Evolutionary conservation across 2,797 vertebrate genomes (phyloP).

Genomic region (Distichodus sexfasciatus): DNA sequence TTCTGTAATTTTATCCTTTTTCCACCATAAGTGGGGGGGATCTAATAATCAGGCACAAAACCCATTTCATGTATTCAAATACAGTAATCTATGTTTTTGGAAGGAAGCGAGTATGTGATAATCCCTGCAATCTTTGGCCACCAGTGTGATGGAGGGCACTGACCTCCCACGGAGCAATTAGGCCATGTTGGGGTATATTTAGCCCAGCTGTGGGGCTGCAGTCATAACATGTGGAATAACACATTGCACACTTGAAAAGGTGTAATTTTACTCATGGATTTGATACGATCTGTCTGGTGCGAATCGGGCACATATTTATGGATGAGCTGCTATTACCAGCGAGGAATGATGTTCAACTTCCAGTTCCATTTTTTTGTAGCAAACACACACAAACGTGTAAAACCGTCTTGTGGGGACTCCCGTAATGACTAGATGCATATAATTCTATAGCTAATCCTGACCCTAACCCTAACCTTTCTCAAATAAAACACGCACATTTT

Average conservation of each 20-base stretch:
- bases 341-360: conserved; percentile 31
- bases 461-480: too few relatives aligned
- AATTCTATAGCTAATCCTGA: too few relatives aligned
- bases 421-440: too few relatives aligned
- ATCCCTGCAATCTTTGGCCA: conserved; percentile 56
- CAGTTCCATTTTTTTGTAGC: conserved; percentile 25
- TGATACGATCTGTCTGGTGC: conserved; percentile 54
- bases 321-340: conserved; percentile 46
- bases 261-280: conserved; percentile 52
- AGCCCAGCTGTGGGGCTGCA: conserved; percentile 49
- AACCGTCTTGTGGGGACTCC: too few relatives aligned
- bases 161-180: conserved; percentile 65
- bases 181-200: conserved; percentile 52
- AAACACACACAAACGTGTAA: too few relatives aligned
- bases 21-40: not conserved
- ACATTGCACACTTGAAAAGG: conserved; percentile 48
- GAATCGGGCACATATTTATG: conserved; percentile 46
- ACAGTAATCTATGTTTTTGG: conserved; percentile 54
- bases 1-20: not conserved
- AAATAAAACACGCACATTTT: too few relatives aligned
- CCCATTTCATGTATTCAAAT: conserved; percentile 39
- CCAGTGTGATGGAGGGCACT: conserved; percentile 64
- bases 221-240: conserved; percentile 55
- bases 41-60: not conserved
- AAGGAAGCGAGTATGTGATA: conserved; percentile 47